These are phyloP conservation scores for Orchestia grillus DNA, from an alignment of 1,140 invertebrate species.

Conservation along the genomic window DNA sequence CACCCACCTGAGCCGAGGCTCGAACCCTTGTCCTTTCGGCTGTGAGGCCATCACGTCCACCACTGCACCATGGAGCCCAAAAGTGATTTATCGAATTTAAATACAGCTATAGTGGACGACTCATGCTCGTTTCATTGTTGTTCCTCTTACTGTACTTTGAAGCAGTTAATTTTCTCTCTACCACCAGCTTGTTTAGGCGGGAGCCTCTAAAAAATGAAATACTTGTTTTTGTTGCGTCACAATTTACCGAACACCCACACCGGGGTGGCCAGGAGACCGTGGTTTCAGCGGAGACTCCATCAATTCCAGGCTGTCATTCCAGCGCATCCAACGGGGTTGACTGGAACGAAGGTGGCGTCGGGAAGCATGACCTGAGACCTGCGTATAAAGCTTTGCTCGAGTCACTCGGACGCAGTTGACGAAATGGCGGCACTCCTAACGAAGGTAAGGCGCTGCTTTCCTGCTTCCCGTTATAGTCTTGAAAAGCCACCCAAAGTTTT, in stretches of 20 bases:
- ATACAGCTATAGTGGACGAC: not conserved
- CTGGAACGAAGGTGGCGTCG: not conserved
- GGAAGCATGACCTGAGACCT: not conserved
- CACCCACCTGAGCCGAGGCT: too few species aligned
- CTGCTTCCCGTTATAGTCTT: not conserved
- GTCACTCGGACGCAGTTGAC: not conserved
- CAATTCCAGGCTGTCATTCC: not conserved
- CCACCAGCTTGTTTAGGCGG: too few species aligned
- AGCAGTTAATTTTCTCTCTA: not conserved
- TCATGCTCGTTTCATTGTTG: not conserved
- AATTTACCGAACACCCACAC: not conserved
- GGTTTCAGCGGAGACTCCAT: not conserved
- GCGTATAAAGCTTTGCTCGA: not conserved
- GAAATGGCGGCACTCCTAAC: conserved; percentile 28
- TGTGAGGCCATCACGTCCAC: too few species aligned
- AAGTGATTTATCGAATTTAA: not conserved
- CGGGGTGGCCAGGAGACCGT: not conserved
- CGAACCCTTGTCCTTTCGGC: too few species aligned
- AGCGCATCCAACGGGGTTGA: not conserved
- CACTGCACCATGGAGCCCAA: too few species aligned
- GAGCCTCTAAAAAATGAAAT: too few species aligned
- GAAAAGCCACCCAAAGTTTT: not conserved
- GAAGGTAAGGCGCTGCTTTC: conserved; percentile 9
- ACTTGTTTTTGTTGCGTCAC: too few species aligned
- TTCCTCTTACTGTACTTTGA: not conserved